A percentile compares a stretch with the other conserved stretches of the same genome.
Evolutionary conservation across 2,888 invertebrate species (phyloP).

Genomic region (Pemphredon lugubris): DNA sequence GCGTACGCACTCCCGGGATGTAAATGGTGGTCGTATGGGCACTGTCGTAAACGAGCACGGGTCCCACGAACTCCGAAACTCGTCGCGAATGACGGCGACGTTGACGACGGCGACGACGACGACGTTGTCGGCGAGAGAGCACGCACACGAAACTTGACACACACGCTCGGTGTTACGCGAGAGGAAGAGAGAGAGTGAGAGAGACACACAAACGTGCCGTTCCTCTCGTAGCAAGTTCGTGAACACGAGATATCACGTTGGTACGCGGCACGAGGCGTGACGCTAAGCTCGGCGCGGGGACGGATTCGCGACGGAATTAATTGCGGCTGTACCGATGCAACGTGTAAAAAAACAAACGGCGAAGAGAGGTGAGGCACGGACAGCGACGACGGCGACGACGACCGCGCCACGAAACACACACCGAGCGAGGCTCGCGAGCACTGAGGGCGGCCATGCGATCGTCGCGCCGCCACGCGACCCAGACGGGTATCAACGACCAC

Average conservation of each 20-base stretch:
- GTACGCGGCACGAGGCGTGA: background rate
- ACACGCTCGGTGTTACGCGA: conserved; percentile 37
- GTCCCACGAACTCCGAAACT: conserved; percentile 29
- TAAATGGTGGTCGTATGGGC: conserved; percentile 8
- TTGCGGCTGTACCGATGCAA: conserved; percentile 37
- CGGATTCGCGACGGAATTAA: conserved; percentile 68
- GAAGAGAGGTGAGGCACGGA: conserved; percentile 17
- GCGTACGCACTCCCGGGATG: conserved; percentile 22
- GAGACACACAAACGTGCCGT: conserved; percentile 32
- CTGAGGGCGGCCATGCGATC: conserved; percentile 78
- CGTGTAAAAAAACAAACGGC: conserved; percentile 43
- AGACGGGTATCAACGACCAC: conserved; percentile 51
- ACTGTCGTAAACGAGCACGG: conserved; percentile 20
- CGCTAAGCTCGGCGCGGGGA: conserved; percentile 46
- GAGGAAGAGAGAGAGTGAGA: conserved; percentile 7
- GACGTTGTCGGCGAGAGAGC: conserved; percentile 35
- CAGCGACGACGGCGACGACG: conserved; percentile 38
- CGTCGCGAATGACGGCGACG: conserved; percentile 34
- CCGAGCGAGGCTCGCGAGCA: conserved; percentile 78
- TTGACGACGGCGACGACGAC: conserved; percentile 31
- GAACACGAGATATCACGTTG: background rate
- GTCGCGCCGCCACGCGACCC: conserved; percentile 67
- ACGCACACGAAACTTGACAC: conserved; percentile 59
- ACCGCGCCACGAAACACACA: conserved; percentile 71
- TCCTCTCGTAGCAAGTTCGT: conserved; percentile 3